Evolutionary conservation across 2,888 invertebrate genomes (phyloP), one percentile per base, ranked within the genome.

Genomic region (Carcina quercana): DNA sequence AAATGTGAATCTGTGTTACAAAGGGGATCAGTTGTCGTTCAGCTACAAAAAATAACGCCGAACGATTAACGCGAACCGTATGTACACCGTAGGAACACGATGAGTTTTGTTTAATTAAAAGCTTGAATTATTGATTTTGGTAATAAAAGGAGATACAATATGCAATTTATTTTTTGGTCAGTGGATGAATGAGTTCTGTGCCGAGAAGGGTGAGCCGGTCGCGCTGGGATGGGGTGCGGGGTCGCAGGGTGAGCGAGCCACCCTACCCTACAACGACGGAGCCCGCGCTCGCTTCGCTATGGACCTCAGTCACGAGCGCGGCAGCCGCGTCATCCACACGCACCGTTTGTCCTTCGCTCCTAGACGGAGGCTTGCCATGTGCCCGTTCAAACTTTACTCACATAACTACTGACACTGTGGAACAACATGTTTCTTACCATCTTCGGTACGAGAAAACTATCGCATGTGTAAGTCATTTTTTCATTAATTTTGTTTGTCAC

Each of bases 351-450:
- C 27, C 24, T 38, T 32, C 32, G 39, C 27, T 25, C 28, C 24
- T 45, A 30, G 35, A 42, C 48, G 53, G 50, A 48, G 56, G 17
- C 54, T 52, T 60, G 64, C 59, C 43, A 71, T 70, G 69, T 51
- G 53, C 59, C 53, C 71, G 67, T 48, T 53, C 47, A 70, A 73
- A 73, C 57, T 73, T 72, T 71, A 54, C 59, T 45, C 47, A 50
- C 39, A 53, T 45, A 34, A 43, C 25, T 47, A 43, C 55, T 52
- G 59, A 54, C 45, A 42, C 36, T 37, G 55, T 59, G 53, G n/a
- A n/a, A n/a, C 49, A 57, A 56, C 50, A 69, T 68, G 69, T 55
- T 45, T 43, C 46, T 41, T 40, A 47, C 45, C 35, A 42, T 36
- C 43, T 46, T 47, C 45, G 43, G 47, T 19, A 35, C 11, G 36